Percentiles rank a stretch among this genome's conserved stretches.
phyloP scores from a whole-genome alignment of 1,140 invertebrate species.

The Ceratina calcarata region DNA sequence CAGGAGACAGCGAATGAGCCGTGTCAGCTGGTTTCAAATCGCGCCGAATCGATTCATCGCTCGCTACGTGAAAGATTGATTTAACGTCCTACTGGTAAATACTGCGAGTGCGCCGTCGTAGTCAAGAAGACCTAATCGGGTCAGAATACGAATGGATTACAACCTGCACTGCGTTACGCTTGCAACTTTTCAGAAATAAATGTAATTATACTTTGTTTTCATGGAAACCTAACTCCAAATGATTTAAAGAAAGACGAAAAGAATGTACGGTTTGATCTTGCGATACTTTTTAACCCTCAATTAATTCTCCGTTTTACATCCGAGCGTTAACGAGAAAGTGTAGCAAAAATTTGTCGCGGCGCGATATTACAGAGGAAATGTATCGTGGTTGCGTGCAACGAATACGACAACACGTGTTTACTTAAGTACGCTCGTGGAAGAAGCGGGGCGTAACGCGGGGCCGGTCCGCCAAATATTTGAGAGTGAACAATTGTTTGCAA shows the following conservation, averaged over 20 bases:
- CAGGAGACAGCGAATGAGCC: not conserved
- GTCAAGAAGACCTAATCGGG: too few species aligned
- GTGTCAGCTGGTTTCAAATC: not conserved
- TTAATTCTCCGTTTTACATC: too few species aligned
- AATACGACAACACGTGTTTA: constrained; percentile 22
- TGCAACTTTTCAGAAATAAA: too few species aligned
- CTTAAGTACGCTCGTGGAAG: constrained; percentile 13
- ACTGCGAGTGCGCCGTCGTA: too few species aligned
- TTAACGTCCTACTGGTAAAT: not conserved
- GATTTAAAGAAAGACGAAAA: too few species aligned
- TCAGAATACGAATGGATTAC: too few species aligned
- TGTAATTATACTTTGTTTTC: too few species aligned
- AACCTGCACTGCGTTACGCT: too few species aligned
- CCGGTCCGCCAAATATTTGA: constrained; percentile 29
- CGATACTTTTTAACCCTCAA: too few species aligned
- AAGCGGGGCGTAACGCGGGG: constrained; percentile 2
- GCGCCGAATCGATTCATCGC: not conserved
- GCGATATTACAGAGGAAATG: not conserved
- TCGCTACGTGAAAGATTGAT: not conserved
- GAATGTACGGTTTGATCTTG: too few species aligned
- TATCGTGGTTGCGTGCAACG: constrained; percentile 4
- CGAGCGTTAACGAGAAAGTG: too few species aligned
- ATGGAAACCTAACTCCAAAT: too few species aligned
- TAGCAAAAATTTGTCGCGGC: not conserved
- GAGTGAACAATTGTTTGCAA: constrained; percentile 27